phyloP scores from a whole-genome alignment of 2,888 invertebrate species.

The Phasia obesa region DNA sequence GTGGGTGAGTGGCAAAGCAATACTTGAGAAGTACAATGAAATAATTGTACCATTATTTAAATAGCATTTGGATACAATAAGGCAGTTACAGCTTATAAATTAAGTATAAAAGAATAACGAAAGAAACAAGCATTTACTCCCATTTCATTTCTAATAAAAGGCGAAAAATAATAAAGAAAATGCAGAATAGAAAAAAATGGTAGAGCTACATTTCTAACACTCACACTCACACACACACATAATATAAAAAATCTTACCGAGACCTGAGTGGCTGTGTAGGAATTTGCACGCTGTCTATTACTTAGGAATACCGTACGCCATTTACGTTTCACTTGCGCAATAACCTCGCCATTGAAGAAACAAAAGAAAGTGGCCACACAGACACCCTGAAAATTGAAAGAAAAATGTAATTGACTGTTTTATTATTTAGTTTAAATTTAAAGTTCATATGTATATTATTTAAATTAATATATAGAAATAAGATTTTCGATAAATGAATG shows the following conservation, averaged over 20 bases:
- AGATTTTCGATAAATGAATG: too few relatives aligned
- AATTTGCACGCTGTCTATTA: conserved; percentile 89
- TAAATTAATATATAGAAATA: too few relatives aligned
- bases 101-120: too few relatives aligned
- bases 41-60: not conserved
- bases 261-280: conserved; percentile 93
- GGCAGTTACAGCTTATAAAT: too few relatives aligned
- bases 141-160: not conserved
- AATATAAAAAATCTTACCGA: conserved; percentile 87
- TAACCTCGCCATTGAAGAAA: conserved; percentile 97
- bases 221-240: conserved; percentile 62
- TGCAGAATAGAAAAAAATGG: conserved; percentile 1
- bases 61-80: not conserved
- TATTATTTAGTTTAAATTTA: not conserved
- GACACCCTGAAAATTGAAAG: conserved; percentile 87
- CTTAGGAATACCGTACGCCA: conserved; percentile 88
- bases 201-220: not conserved
- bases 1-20: not conserved
- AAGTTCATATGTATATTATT: not conserved
- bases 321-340: conserved; percentile 91
- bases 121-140: too few relatives aligned
- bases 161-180: conserved; percentile 6
- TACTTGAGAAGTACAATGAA: not conserved
- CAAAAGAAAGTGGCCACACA: conserved; percentile 96
- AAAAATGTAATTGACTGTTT: not conserved